Base-by-base conservation (phyloP, 2,113 vertebrate genomes). In the Eublepharis macularius region DNA sequence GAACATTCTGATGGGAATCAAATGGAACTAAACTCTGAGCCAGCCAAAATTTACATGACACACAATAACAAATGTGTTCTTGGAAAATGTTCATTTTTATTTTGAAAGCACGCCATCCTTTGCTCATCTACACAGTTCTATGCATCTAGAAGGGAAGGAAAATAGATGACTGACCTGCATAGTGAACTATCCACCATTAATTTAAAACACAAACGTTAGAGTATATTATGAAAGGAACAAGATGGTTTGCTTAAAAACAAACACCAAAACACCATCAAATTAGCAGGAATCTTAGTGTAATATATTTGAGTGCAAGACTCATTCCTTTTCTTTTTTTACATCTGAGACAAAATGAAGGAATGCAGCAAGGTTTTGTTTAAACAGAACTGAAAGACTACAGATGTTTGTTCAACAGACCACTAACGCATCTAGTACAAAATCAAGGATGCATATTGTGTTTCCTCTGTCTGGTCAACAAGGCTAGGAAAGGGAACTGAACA, bases 121-220 rank as follows among this genome's bases (percentile, higher is more conserved):
- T 75, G 70, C 57, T 63, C 36, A 12, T 63, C 79, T 45, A 14
- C 47, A n/a, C 49, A 69, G 39, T 34, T 14, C 65, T 54, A 47
- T 80, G 84, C 65, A 51, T 74, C 39, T 69, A 77, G 43, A 85
- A 83, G 70, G 87, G 66, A 77, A 77, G 60, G 14, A 68, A 78
- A 77, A 43, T 54, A 36, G 24, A 0, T 7, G 14, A 32, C n/a
- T 72, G 78, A 87, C 74, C 86, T 79, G 45, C 1, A 1, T 76
- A 29, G 76, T 81, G 43, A 68, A 82, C n/a, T 73, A 39, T 29
- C 79, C 1, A 11, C 49, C 6, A 32, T 17, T 17, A 68, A 4
- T 74, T 68, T 69, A 74, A 34, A n/a, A 54, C 10, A 47, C 14
- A 5, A 8, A 1, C 39, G n/a, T 7, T 70, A 41, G 49, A 47